Percentiles rank a stretch among this genome's conserved stretches.
Conservation (phyloP, 2,888 invertebrate genomes). For the Troglohyphantes excavatus region DNA sequence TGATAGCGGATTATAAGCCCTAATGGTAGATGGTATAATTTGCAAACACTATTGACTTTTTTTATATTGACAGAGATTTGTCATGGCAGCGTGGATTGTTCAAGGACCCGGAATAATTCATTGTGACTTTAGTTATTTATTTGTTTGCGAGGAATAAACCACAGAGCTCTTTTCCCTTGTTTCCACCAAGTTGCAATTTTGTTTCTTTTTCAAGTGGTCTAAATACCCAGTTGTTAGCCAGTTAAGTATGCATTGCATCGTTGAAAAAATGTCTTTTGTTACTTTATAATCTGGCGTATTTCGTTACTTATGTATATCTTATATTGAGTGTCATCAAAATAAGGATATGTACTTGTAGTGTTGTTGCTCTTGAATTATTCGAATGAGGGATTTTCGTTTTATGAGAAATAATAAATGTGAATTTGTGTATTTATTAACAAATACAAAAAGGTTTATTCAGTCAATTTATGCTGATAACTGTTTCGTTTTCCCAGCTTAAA, state of each 20-base stretch:
- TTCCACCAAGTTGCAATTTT: slow-evolving; percentile 10
- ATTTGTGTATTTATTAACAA: no score
- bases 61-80: slow-evolving; percentile 33
- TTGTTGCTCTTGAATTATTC: no score
- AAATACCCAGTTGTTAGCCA: neutral
- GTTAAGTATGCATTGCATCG: neutral
- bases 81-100: slow-evolving; percentile 23
- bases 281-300: neutral
- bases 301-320: no score
- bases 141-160: slow-evolving; percentile 22
- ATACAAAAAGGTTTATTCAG: no score
- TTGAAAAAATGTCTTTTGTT: neutral
- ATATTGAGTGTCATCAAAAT: no score
- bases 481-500: no score
- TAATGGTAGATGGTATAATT: slow-evolving; percentile 7
- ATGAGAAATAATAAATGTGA: no score
- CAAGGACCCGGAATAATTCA: slow-evolving; percentile 11
- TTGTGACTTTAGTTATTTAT: neutral
- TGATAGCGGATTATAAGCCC: neutral
- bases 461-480: no score
- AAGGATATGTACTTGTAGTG: no score
- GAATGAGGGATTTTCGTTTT: no score
- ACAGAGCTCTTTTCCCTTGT: neutral
- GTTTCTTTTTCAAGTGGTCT: neutral
- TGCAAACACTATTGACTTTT: neutral